Base-by-base conservation (phyloP, 2,797 vertebrate genomes). In the Scleropages formosus region DNA sequence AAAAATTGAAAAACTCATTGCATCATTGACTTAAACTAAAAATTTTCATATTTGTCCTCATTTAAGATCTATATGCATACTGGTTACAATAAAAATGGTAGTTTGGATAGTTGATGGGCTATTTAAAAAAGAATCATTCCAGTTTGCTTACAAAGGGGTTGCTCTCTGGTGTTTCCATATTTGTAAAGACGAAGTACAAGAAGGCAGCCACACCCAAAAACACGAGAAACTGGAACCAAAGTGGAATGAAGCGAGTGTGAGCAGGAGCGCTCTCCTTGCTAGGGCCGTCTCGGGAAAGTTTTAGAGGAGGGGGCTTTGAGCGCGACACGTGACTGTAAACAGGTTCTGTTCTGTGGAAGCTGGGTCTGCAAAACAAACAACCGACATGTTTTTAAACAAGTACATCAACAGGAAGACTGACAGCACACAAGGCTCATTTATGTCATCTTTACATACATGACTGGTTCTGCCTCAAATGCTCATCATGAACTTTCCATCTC, bases 181-280 rank as follows among this genome's bases (percentile, higher is more conserved):
- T 78, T 24, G 72, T 64, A 74, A 89, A 90, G 8, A 79, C 67
- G 4, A 84, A 90, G 82, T 90, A 92, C 72, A 81, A 27, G 22
- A 82, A 77, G 1, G 72, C 85, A 18, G 83, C 87, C 56, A 90
- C 76, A 58, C 84, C 76, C 0, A 85, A 75, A 70, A 90, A 82
- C 64, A 90, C 80, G 80, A 92, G 75, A 56, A 86, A 59, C 46
- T 82, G 77, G 0, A 86, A 73, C 80, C 80, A 53, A 31, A 63
- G 80, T 75, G 82, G 75, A 70, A 73, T 0, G 53, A 68, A 2
- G 49, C 82, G 70, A 13, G 0, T 26, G 59, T 20, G 80, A 68
- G 1, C 58, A 20, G 4, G 74, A 75, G 75, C 63, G 44, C 65
- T 78, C 8, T 39, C 76, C 47, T 74, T 64, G 72, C n/a, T 53